A percentile compares a stretch with the other conserved stretches of the same genome.
phyloP scores from a whole-genome alignment of 1,140 invertebrate genomes.

The Atta cephalotes region DNA sequence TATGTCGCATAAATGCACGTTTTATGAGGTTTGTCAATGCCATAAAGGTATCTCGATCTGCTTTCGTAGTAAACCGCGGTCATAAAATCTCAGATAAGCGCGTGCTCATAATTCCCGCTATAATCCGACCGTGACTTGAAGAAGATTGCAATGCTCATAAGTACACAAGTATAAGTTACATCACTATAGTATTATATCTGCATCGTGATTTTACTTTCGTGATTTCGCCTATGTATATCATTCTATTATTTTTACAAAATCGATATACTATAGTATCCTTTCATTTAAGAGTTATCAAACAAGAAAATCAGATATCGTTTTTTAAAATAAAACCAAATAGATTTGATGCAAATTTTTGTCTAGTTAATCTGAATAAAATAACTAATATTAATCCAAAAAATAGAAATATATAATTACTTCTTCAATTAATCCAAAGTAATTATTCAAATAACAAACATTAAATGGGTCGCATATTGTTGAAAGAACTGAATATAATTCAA shows the following conservation, averaged over 20 bases:
- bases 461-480: background rate
- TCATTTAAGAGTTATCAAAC: background rate
- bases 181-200: slow-evolving; percentile 9
- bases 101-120: slow-evolving; percentile 38
- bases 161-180: slow-evolving; percentile 27
- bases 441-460: background rate
- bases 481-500: background rate
- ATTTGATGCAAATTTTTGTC: background rate
- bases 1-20: slow-evolving; percentile 30
- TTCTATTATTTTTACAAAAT: background rate
- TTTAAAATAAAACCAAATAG: background rate
- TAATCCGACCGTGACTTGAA: slow-evolving; percentile 39
- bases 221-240: background rate
- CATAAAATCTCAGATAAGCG: slow-evolving; percentile 51
- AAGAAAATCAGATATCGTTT: background rate
- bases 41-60: slow-evolving; percentile 46
- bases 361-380: background rate
- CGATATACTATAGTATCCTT: background rate
- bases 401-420: background rate
- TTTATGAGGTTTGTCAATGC: slow-evolving; percentile 47
- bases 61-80: slow-evolving; percentile 39
- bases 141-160: slow-evolving; percentile 30
- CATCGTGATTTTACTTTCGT: slow-evolving; percentile 15
- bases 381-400: background rate
- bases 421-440: background rate